A percentile compares a stretch with the other conserved stretches of the same genome.
phyloP scores from a whole-genome alignment of 2,797 vertebrate genomes.

The Lagorchestes hirsutus region DNA sequence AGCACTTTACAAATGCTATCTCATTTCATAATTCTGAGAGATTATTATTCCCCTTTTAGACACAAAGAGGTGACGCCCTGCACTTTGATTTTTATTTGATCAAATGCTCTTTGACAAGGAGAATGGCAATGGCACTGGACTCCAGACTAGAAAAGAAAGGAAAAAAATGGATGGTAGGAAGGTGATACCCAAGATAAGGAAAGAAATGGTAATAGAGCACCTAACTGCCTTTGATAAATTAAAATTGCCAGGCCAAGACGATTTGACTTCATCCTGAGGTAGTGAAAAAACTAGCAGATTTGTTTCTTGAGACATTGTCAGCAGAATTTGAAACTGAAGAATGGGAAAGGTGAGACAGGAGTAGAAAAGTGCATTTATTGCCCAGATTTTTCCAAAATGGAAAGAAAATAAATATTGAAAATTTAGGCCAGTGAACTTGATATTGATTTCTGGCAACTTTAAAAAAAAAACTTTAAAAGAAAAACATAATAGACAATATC shows the following conservation, averaged over 20 bases:
- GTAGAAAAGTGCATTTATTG: neutral
- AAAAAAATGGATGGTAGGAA: neutral
- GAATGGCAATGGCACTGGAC: neutral
- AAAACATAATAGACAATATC: neutral
- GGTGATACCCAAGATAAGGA: neutral
- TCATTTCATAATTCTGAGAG: neutral
- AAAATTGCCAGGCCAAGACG: neutral
- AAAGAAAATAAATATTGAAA: neutral
- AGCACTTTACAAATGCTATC: no score
- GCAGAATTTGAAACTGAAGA: neutral
- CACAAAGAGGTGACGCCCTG: neutral
- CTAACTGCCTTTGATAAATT: neutral
- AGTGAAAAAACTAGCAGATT: neutral
- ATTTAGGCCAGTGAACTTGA: neutral
- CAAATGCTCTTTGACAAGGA: neutral
- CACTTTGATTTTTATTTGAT: neutral
- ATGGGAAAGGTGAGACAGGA: neutral
- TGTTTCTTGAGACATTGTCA: neutral
- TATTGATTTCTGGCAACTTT: neutral
- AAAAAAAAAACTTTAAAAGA: neutral
- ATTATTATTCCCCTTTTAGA: neutral
- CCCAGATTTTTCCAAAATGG: neutral
- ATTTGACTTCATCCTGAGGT: neutral
- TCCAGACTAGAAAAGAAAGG: neutral
- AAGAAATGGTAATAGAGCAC: neutral